Conservation (phyloP, 2,797 vertebrate genomes). For the Dermochelys coriacea region DNA sequence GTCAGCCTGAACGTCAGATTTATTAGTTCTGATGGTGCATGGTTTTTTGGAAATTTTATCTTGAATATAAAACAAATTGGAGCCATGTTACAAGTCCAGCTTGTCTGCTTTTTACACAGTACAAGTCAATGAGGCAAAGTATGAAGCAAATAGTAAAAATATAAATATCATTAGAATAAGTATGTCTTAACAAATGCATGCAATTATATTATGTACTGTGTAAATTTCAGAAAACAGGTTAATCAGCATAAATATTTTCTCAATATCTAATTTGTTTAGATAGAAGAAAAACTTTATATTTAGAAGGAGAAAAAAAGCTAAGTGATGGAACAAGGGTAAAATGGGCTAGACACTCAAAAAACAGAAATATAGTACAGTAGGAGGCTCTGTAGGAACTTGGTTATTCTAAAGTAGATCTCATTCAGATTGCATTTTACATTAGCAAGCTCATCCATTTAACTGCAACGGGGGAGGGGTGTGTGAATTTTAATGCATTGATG, state of each 20-base stretch:
- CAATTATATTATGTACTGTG: slow-evolving; percentile 54
- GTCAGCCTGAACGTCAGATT: neutral
- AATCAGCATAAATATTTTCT: neutral
- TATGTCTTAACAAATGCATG: slow-evolving; percentile 36
- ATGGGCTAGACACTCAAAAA: neutral
- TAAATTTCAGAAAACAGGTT: slow-evolving; percentile 51
- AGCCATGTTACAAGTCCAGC: neutral
- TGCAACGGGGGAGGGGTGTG: neutral
- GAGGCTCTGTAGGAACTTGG: fast-evolving
- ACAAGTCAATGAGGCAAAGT: slow-evolving; percentile 37
- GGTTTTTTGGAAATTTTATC: neutral
- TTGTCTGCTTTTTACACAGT: slow-evolving; percentile 1
- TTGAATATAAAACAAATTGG: neutral
- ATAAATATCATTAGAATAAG: neutral
- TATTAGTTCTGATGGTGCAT: fast-evolving
- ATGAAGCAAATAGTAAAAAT: slow-evolving; percentile 35
- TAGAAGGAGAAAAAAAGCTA: no score
- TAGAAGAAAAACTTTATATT: no score
- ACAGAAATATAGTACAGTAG: neutral
- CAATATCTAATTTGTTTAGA: neutral
- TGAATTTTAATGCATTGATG: neutral
- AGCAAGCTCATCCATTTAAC: neutral
- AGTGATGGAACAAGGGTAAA: neutral
- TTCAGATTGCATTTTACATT: neutral
- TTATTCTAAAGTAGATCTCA: neutral